These are phyloP conservation scores for Illadopsis cleaveri DNA, from an alignment of 2,113 vertebrate genomes.

Conservation along the genomic window DNA sequence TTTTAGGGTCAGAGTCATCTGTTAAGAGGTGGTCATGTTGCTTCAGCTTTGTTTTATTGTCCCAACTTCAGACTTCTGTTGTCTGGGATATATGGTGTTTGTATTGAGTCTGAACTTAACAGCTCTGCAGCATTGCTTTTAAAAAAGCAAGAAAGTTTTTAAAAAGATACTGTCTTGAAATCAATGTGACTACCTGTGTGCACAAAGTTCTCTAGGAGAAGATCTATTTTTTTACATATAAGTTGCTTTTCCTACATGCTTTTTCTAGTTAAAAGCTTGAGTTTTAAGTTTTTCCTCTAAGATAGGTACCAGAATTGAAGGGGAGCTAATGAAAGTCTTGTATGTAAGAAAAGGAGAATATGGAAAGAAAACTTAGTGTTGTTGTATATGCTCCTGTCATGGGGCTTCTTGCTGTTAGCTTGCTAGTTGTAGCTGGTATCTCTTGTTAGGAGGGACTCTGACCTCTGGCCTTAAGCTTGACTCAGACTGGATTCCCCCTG, in stretches of 20 bases:
- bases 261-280: not conserved
- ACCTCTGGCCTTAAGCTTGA: not conserved
- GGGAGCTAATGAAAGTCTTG: not conserved
- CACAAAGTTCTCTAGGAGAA: not conserved
- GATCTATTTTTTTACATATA: not conserved
- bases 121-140: not conserved
- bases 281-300: not conserved
- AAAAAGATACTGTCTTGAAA: not conserved
- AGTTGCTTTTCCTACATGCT: not conserved
- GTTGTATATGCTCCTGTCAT: not conserved
- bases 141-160: not conserved
- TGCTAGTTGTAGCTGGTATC: not conserved
- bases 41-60: not conserved
- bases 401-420: not conserved
- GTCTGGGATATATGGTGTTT: not conserved
- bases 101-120: not conserved
- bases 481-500: not conserved
- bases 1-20: not conserved
- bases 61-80: not conserved
- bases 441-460: not conserved
- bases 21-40: not conserved
- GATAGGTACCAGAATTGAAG: not conserved
- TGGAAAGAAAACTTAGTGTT: too few relatives aligned
- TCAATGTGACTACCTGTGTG: not conserved
- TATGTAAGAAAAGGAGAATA: not conserved